Evolutionary conservation across 2,888 invertebrate genomes (phyloP).

Genomic region (Leuctra nigra): DNA sequence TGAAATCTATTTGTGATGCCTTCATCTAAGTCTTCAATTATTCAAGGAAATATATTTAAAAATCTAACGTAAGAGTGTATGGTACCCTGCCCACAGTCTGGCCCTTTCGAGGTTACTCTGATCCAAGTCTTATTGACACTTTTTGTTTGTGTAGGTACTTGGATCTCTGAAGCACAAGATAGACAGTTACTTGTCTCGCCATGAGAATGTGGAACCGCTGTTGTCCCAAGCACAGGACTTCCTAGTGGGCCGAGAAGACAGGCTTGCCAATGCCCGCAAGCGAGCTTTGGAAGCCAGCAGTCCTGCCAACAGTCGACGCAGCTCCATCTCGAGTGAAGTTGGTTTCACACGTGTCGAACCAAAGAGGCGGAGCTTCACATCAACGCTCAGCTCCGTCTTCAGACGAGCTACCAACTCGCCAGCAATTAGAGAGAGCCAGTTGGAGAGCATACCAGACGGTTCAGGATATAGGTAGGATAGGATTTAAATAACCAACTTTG

Average conservation of each 20-base stretch:
- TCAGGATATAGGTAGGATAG: slow-evolving; percentile 32
- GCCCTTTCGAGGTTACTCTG: no score
- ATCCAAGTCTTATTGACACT: no score
- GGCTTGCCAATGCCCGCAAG: slow-evolving; percentile 61
- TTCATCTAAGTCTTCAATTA: no score
- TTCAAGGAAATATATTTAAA: no score
- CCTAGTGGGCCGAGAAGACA: slow-evolving; percentile 71
- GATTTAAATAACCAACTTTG: background rate
- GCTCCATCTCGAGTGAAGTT: slow-evolving; percentile 6
- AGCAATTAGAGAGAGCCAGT: slow-evolving; percentile 29
- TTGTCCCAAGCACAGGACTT: slow-evolving; percentile 73
- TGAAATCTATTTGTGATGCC: no score
- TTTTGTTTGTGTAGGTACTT: slow-evolving; percentile 50
- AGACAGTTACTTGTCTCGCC: slow-evolving; percentile 63
- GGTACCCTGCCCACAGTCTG: no score
- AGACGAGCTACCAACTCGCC: slow-evolving; percentile 44
- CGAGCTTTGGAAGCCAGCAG: slow-evolving; percentile 45
- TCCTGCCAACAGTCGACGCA: slow-evolving; percentile 11
- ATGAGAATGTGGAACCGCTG: slow-evolving; percentile 49
- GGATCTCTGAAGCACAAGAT: slow-evolving; percentile 78
- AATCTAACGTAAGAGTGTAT: no score
- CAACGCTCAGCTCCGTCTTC: slow-evolving; percentile 69
- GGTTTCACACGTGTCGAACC: slow-evolving; percentile 42
- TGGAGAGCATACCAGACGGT: slow-evolving; percentile 33
- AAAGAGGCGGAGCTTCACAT: slow-evolving; percentile 69